Evolutionary conservation across 2,113 vertebrate genomes (phyloP).

Genomic region (Festucalex cinctus): DNA sequence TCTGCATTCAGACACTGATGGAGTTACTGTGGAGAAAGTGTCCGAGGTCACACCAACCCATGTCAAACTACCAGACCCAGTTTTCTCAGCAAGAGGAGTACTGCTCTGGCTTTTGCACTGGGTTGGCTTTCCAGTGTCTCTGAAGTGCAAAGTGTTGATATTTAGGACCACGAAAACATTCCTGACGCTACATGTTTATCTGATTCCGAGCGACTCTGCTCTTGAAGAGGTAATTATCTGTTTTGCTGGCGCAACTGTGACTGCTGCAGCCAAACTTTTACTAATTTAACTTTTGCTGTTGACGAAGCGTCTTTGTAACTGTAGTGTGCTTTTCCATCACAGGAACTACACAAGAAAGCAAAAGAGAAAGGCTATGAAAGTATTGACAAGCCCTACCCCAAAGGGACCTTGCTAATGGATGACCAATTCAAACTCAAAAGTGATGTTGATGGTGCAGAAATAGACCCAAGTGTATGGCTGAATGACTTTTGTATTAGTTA

Average conservation of each 20-base stretch:
- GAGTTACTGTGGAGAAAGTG: slow-evolving; percentile 8
- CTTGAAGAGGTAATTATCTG: slow-evolving; percentile 3
- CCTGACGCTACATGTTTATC: slow-evolving; percentile 8
- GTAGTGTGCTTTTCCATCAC: neutral
- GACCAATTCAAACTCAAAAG: neutral
- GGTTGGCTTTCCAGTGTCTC: neutral
- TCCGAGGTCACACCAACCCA: slow-evolving; percentile 1
- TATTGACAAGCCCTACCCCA: neutral
- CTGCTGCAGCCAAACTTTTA: neutral
- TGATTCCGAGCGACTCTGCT: slow-evolving; percentile 9
- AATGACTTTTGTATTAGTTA: neutral
- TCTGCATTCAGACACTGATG: neutral
- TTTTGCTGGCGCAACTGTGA: neutral
- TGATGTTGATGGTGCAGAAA: neutral
- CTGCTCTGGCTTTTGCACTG: neutral
- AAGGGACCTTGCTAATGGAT: neutral
- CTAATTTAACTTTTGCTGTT: neutral
- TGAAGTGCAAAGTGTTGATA: slow-evolving; percentile 14
- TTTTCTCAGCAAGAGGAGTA: slow-evolving; percentile 7
- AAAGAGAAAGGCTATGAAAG: neutral
- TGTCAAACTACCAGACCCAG: neutral
- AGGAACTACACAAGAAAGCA: neutral
- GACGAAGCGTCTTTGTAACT: neutral
- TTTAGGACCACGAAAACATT: slow-evolving; percentile 14
- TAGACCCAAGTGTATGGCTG: neutral